Conservation (phyloP, 2,113 vertebrate genomes). For the Balaenoptera acutorostrata region DNA sequence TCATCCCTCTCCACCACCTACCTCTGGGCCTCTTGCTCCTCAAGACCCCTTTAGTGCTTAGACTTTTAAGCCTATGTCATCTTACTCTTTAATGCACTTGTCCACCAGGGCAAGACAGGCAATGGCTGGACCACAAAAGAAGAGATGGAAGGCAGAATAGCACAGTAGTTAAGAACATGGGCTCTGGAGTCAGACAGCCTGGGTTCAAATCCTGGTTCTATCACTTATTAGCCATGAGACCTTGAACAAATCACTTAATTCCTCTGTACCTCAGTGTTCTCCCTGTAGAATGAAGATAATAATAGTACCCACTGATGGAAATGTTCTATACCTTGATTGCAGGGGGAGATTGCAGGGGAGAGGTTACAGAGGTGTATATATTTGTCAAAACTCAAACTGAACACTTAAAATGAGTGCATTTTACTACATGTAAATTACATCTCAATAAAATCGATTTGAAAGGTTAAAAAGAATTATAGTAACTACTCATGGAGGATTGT, state of each 20-base stretch:
- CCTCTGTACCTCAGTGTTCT: not conserved
- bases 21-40: not conserved
- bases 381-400: constrained; percentile 23
- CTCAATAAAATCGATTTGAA: not conserved
- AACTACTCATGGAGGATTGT: constrained; percentile 1
- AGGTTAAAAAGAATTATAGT: not conserved
- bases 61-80: not conserved
- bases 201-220: constrained; percentile 10
- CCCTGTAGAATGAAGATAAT: not conserved
- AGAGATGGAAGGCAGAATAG: not conserved
- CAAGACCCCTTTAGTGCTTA: not conserved
- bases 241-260: not conserved
- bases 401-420: not conserved
- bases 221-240: not conserved
- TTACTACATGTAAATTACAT: constrained; percentile 30
- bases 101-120: not conserved
- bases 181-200: not conserved
- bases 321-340: not conserved
- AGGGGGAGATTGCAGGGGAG: not conserved
- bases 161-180: not conserved
- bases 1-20: not conserved
- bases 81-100: not conserved
- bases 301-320: not conserved
- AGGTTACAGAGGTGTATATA: not conserved
- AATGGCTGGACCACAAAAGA: not conserved